Conservation (phyloP, 2,797 vertebrate genomes). For the Centropyge bicolor region DNA sequence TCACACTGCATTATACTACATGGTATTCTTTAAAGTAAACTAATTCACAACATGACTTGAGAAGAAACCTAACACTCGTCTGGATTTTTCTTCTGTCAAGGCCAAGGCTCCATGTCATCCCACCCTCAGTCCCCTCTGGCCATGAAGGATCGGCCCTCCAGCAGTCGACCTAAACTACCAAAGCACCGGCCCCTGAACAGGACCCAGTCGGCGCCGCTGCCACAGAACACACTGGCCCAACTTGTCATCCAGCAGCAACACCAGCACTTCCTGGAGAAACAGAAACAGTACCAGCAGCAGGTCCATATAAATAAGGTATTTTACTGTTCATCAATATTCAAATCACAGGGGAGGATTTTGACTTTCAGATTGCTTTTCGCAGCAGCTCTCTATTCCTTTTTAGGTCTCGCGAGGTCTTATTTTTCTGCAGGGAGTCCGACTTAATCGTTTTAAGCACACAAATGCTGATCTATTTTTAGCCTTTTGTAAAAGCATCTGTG, state of each 20-base stretch:
- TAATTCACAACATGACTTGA: not conserved
- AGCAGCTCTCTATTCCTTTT: slow-evolving; percentile 52
- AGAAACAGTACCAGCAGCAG: slow-evolving; percentile 99
- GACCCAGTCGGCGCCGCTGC: slow-evolving; percentile 97
- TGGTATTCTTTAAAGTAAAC: not conserved
- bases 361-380: slow-evolving; percentile 65
- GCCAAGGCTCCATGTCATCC: slow-evolving; percentile 88
- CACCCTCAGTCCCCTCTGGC: slow-evolving; percentile 93
- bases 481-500: slow-evolving; percentile 69
- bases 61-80: not conserved
- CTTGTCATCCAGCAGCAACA: slow-evolving; percentile 99
- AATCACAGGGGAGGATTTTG: slow-evolving; percentile 54
- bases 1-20: not conserved
- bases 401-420: slow-evolving; percentile 51
- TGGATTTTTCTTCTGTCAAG: slow-evolving; percentile 51
- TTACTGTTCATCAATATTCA: slow-evolving; percentile 53
- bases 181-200: slow-evolving; percentile 96
- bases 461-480: slow-evolving; percentile 74
- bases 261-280: slow-evolving; percentile 98
- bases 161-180: slow-evolving; percentile 92
- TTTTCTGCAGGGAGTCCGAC: slow-evolving; percentile 69
- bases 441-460: slow-evolving; percentile 72
- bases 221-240: slow-evolving; percentile 96
- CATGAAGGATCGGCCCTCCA: slow-evolving; percentile 91
- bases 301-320: slow-evolving; percentile 98